phyloP scores from a whole-genome alignment of 2,888 invertebrate species.

The Pharmacophagus antenor region DNA sequence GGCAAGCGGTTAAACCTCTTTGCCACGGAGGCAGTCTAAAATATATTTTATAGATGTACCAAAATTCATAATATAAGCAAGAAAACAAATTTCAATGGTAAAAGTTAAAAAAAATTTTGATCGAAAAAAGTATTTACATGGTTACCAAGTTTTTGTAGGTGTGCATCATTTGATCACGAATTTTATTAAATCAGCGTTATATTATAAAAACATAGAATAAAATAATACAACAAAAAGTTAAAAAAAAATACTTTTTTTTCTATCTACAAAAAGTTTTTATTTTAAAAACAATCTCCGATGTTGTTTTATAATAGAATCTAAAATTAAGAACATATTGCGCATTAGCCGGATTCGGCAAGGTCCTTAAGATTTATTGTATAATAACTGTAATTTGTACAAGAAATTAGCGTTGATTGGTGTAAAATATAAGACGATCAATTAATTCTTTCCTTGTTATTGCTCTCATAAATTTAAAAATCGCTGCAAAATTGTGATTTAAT shows the following conservation, averaged over 20 bases:
- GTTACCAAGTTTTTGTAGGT: too few species aligned
- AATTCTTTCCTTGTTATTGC: slow-evolving; percentile 12
- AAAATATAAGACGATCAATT: slow-evolving; percentile 13
- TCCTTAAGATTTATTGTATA: slow-evolving; percentile 24
- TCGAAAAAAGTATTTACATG: too few species aligned
- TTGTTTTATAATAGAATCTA: background rate
- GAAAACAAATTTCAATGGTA: background rate
- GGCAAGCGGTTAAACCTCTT: too few species aligned
- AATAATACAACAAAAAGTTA: too few species aligned
- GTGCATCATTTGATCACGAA: too few species aligned
- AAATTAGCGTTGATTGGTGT: slow-evolving; percentile 15
- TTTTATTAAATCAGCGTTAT: too few species aligned
- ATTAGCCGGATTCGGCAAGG: slow-evolving; percentile 16
- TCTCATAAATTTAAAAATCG: slow-evolving; percentile 1
- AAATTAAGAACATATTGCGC: slow-evolving; percentile 11
- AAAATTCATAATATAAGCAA: too few species aligned
- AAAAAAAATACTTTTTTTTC: too few species aligned
- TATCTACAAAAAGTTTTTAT: background rate
- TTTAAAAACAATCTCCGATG: background rate
- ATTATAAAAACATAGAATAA: too few species aligned
- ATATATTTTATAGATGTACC: too few species aligned
- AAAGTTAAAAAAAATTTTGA: background rate
- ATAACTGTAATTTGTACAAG: slow-evolving; percentile 20
- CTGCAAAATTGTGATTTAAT: too few species aligned
- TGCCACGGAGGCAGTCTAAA: too few species aligned